A percentile compares a stretch with the other conserved stretches of the same genome.
Conservation (phyloP, 1,140 invertebrate species). For the Hypsibius dujardini region DNA sequence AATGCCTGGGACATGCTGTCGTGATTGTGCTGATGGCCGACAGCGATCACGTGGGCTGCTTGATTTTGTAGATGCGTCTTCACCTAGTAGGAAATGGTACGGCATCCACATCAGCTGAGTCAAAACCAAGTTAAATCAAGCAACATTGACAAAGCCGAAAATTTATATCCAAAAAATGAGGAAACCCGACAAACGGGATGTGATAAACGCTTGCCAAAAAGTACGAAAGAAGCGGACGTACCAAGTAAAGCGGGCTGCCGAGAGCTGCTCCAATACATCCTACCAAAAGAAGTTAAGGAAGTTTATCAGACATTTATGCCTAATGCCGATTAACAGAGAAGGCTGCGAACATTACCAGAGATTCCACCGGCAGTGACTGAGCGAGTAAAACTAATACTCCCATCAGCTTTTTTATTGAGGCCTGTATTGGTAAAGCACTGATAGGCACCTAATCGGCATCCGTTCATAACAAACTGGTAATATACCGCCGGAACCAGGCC, state of each 20-base stretch:
- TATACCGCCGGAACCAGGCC: slow-evolving; percentile 62
- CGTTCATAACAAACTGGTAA: slow-evolving; percentile 53
- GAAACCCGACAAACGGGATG: background rate
- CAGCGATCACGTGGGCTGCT: slow-evolving; percentile 54
- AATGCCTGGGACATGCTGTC: slow-evolving; percentile 49
- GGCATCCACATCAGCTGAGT: too few relatives aligned
- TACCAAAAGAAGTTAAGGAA: background rate
- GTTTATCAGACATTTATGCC: background rate
- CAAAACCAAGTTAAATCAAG: too few relatives aligned
- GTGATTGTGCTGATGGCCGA: slow-evolving; percentile 67
- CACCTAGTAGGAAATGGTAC: slow-evolving; percentile 37
- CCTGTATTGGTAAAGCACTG: slow-evolving; percentile 51
- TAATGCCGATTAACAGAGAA: background rate
- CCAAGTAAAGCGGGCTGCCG: slow-evolving; percentile 63
- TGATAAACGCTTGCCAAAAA: slow-evolving; percentile 7
- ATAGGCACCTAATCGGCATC: slow-evolving; percentile 51
- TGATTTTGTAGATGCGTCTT: slow-evolving; percentile 75
- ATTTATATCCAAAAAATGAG: too few relatives aligned
- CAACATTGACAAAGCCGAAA: too few relatives aligned
- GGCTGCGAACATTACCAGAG: slow-evolving; percentile 38
- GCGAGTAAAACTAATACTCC: slow-evolving; percentile 47
- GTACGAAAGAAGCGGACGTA: slow-evolving; percentile 30
- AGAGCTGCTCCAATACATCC: slow-evolving; percentile 47
- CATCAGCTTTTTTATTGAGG: slow-evolving; percentile 48
- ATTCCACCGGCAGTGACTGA: slow-evolving; percentile 49